Conservation (phyloP, 2,797 vertebrate genomes). For the Oreochromis mossambicus region DNA sequence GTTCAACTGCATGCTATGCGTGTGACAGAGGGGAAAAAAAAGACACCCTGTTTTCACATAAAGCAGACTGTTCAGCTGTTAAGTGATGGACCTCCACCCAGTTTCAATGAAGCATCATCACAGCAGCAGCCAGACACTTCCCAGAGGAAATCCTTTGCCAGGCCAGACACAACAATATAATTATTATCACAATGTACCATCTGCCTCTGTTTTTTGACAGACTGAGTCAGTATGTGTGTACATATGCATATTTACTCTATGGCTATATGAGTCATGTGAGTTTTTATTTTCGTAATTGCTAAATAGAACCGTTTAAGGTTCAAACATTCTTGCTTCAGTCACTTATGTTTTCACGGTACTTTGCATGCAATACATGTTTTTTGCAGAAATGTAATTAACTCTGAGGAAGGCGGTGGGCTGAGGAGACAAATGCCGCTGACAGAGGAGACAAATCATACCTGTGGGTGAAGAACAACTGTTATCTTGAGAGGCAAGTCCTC, state of each 20-base stretch:
- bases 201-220: constrained; percentile 23
- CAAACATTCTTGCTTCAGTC: not conserved
- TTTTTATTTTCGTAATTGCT: not conserved
- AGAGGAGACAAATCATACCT: constrained; percentile 44
- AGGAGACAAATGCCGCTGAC: constrained; percentile 30
- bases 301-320: not conserved
- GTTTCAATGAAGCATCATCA: constrained; percentile 53
- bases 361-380: not conserved
- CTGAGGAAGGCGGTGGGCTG: not conserved
- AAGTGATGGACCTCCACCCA: constrained; percentile 37
- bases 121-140: constrained; percentile 61
- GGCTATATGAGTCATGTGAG: not conserved
- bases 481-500: constrained; percentile 57
- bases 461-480: constrained; percentile 31
- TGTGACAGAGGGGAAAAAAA: not conserved
- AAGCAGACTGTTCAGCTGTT: constrained; percentile 22
- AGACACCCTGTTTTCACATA: constrained; percentile 31
- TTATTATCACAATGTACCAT: constrained; percentile 43
- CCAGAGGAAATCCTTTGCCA: constrained; percentile 65
- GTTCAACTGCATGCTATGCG: not conserved
- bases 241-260: not conserved
- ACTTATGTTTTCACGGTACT: not conserved
- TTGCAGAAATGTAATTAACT: constrained; percentile 6
- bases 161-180: constrained; percentile 60
- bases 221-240: not conserved